Base-by-base conservation (phyloP, 2,888 invertebrate genomes). In the Netelia inedita region DNA sequence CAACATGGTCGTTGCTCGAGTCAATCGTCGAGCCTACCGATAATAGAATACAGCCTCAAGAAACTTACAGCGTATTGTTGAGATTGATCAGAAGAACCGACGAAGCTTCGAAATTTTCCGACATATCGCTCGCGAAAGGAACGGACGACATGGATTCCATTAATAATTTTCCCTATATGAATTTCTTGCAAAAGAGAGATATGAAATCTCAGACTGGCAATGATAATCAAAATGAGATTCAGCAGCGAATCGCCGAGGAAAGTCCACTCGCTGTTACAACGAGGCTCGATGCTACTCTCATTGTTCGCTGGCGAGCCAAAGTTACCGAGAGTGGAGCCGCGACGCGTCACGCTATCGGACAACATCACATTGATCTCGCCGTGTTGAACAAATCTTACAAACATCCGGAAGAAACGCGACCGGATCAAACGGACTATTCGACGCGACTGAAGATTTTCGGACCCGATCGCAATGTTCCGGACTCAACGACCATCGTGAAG, bases 291-390 rank as follows among this genome's bases (percentile, higher is more conserved):
- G 92, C 93, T 0, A 92, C 92, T 14, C 86, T 94, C 71, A 92
- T 94, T 71, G 82, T 94, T 8, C 91, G 92, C 85, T 96, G 96
- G 96, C 94, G 94, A 89, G 95, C 95, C 0, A 94, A 94, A 80
- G 92, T 95, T 9, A 93, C 94, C 19, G 95, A 96, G 88, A 78
- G 81, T 14, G 95, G 94, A 87, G 95, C 94, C 46, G 92, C 94
- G 50, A 95, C 94, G 59, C 94, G 95, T 79, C 94, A 94, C 6
- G 95, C 96, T 10, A 93, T 96, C 71, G 97, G 97, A 0, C 97
- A 97, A 89, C 96, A 96, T 90, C 96, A 96, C 89, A 92, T 96
- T 19, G 95, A 95, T 90, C 91, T 97, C 81, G 95, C 95, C 82
- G 95, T 95, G 88, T 94, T 96, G 82, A 95, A 95, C 86, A 94